Evolutionary conservation across 2,797 vertebrate species (phyloP).

Genomic region (Euphonia xanthogaster): DNA sequence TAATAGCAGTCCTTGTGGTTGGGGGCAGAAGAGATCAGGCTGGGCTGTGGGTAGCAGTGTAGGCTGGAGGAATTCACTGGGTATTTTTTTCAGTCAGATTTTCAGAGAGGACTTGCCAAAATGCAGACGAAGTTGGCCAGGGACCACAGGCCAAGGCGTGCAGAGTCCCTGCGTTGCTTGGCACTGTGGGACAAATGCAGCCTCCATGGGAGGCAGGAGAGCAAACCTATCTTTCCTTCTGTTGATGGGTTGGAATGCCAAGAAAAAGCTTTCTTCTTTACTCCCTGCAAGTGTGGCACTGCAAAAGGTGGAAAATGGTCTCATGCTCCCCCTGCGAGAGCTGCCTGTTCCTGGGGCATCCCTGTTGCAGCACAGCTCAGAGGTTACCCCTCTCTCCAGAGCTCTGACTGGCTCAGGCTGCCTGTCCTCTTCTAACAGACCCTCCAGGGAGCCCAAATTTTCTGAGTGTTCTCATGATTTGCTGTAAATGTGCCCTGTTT

Average conservation of each 20-base stretch:
- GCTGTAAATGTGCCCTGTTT: background rate
- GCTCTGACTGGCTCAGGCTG: background rate
- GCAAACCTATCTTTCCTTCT: slow-evolving; percentile 11
- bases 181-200: background rate
- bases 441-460: background rate
- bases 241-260: background rate
- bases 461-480: background rate
- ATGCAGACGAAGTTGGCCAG: accelerated
- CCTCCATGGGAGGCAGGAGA: background rate
- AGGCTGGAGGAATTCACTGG: background rate
- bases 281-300: background rate
- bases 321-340: background rate
- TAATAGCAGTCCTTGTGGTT: background rate
- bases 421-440: background rate
- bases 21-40: background rate
- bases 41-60: background rate
- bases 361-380: background rate
- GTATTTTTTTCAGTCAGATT: background rate
- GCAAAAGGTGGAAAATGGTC: background rate
- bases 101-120: background rate
- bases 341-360: background rate
- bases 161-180: accelerated
- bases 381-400: background rate
- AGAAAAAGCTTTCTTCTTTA: background rate
- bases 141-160: background rate